Evolutionary conservation across 2,888 invertebrate species (phyloP).

Genomic region (Neria commutata): DNA sequence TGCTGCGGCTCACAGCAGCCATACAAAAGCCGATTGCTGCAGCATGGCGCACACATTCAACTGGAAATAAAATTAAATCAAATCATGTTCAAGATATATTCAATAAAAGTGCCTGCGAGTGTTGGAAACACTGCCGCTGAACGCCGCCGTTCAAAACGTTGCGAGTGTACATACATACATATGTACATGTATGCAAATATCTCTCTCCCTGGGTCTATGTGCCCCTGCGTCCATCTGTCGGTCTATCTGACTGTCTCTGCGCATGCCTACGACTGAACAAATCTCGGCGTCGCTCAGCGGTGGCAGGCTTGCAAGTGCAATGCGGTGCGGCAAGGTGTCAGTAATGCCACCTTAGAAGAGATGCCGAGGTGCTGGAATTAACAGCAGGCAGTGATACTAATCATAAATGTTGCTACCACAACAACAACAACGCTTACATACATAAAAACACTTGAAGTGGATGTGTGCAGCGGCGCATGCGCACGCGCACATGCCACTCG

Average conservation of each 20-base stretch:
- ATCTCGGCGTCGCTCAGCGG: not conserved
- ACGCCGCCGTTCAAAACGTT: too few relatives aligned
- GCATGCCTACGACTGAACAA: not conserved
- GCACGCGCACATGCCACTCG: not conserved
- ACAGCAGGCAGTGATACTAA: constrained; percentile 16
- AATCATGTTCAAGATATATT: constrained; percentile 49
- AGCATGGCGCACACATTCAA: constrained; percentile 18
- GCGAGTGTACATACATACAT: too few relatives aligned
- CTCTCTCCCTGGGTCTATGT: too few relatives aligned
- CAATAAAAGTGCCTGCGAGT: constrained; percentile 47
- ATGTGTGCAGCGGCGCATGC: not conserved
- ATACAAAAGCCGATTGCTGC: constrained; percentile 7
- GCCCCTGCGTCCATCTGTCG: too few relatives aligned
- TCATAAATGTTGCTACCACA: constrained; percentile 6
- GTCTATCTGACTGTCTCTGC: not conserved
- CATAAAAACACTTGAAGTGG: not conserved
- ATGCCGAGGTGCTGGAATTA: constrained; percentile 24
- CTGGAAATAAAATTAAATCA: constrained; percentile 46
- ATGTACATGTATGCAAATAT: too few relatives aligned
- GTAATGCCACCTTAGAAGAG: constrained; percentile 47
- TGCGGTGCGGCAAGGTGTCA: constrained; percentile 40
- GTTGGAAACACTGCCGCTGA: too few relatives aligned
- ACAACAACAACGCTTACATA: too few relatives aligned
- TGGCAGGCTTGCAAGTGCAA: not conserved
- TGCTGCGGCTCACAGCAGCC: constrained; percentile 8